Evolutionary conservation across 2,888 invertebrate genomes (phyloP), one percentile per base, ranked within the genome.

Genomic region (Mythimna ferrago): DNA sequence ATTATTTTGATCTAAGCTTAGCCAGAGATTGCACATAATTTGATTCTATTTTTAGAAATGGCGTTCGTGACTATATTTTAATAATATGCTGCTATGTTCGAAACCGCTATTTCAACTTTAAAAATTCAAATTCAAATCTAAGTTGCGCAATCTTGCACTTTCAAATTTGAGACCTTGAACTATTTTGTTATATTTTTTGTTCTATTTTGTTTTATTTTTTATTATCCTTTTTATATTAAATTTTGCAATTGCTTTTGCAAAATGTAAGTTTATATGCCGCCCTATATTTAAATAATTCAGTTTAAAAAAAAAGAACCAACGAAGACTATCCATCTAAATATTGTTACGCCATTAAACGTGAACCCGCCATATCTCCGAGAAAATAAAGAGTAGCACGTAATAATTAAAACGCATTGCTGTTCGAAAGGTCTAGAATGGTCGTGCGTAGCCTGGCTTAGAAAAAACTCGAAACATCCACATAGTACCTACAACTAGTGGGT

Each of bases 51-150:
- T n/a, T 51, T 60, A 69, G 60, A 78, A 51, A 44, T 7, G 19
- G 7, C 48, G 3, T 21, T 16, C 26, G 53, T 48, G 35, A 19
- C 16, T 54, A 41, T n/a, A 54, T 74, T 32, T 38, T 11, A 19
- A 69, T 71, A 54, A 11, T 74, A 21, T 76, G 16, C 77, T 35
- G 58, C 9, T n/a, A 35, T 68, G 10, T 41, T 65, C 44, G 9
- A 19, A 61, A n/a, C 16, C 11, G 16, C 14, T 41, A 11, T 71
- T 73, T 26, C 6, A 58, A 48, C 9, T 48, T 57, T 48, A 2
- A 51, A 51, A 41, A 26, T 26, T 26, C 26, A 26, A 48, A 32
- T 19, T 51, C 9, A 6, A 58, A 44, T 64, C 7, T 11, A 19
- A 2, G 14, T 77, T 73, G 21, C 38, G 4, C n/a, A 74, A 74